Base-by-base conservation (phyloP, 2,113 vertebrate species). In the Sinocyclocheilus grahami region DNA sequence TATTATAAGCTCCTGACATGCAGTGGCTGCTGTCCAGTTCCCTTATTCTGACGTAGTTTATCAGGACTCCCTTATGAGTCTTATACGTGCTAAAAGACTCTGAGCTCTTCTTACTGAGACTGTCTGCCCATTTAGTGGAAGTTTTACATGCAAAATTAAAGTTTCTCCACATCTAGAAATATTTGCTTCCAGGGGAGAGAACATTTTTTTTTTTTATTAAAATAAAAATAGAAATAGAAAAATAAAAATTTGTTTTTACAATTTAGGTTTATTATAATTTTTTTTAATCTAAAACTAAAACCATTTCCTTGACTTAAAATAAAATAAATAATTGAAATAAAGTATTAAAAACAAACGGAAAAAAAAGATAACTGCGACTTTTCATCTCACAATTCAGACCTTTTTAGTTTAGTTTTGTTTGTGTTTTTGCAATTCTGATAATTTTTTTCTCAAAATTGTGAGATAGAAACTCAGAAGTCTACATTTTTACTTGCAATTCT, bases 1-100 rank as follows among this genome's bases (percentile, higher is more conserved):
- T 89, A 88, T 75, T 80, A 80, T 24, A 76, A 88, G 72, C 39
- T 78, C 58, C 72, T n/a, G 16, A 77, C 14, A 53, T 18, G 33
- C 33, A 22, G 80, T 55, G 62, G 88, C 60, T 67, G n/a, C 74
- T 79, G 33, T 84, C 75, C 72, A 20, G 58, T n/a, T 42, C 13
- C 13, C 0, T 63, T 39, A 11, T 60, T n/a, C n/a, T 24, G 51
- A 55, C 55, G n/a, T 48, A 77, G 39, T 75, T 75, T 8, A 75
- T n/a, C 24, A 30, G 62, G 78, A 63, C 22, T 77, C 74, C 13
- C 46, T 51, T 4, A 77, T 77, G 48, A 55, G 5, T 18, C n/a
- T 24, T 7, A 27, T 65, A 16, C 33, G 51, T 81, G 42, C 82
- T 74, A 55, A 84, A 33, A 71, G 27, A 75, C 53, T 65, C 46